phyloP scores from a whole-genome alignment of 2,113 vertebrate genomes.

The Macrotus californicus region DNA sequence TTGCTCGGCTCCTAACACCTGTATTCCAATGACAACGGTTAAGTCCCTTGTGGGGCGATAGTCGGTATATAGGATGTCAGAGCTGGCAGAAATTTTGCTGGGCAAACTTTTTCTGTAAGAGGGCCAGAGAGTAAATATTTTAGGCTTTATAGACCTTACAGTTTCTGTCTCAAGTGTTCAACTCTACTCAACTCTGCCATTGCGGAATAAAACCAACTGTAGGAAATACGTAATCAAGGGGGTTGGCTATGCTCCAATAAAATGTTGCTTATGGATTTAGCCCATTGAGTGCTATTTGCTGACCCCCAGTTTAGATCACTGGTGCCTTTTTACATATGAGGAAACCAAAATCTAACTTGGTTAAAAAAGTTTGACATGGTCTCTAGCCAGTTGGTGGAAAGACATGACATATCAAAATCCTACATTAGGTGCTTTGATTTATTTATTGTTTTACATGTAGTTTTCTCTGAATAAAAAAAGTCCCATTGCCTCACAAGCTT shows the following conservation, averaged over 20 bases:
- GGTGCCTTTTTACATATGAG: neutral
- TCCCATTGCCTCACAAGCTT: neutral
- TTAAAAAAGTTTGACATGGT: neutral
- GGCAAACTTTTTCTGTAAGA: neutral
- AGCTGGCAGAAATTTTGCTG: neutral
- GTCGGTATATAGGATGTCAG: neutral
- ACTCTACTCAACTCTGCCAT: neutral
- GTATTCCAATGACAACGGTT: conserved; percentile 39
- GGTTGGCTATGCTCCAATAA: neutral
- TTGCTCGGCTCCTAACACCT: conserved; percentile 37
- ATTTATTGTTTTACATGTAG: neutral
- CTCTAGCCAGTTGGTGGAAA: neutral
- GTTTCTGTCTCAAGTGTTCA: neutral
- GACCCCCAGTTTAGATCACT: neutral
- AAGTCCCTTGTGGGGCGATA: neutral
- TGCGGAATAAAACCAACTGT: neutral
- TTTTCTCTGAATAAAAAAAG: neutral
- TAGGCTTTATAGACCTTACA: neutral
- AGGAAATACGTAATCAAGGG: neutral
- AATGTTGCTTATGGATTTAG: conserved; percentile 7
- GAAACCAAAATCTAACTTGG: neutral
- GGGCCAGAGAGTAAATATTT: conserved; percentile 4
- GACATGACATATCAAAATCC: neutral
- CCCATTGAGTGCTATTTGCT: neutral
- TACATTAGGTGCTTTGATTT: neutral